Evolutionary conservation across 2,113 vertebrate species (phyloP).

Genomic region (Anhinga anhinga): DNA sequence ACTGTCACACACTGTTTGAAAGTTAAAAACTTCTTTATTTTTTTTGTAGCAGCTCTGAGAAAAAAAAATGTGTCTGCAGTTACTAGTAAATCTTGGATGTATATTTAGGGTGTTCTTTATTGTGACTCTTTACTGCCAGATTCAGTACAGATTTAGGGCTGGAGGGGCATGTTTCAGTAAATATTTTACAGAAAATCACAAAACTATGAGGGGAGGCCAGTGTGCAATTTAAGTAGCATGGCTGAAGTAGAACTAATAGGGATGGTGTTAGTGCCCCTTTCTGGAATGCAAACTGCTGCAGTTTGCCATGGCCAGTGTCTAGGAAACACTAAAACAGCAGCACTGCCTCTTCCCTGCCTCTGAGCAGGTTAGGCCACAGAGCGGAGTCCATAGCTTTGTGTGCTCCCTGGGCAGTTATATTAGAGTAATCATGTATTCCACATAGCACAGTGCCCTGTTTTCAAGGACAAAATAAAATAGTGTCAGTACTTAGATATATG

Average conservation of each 20-base stretch:
- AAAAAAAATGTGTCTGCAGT: not conserved
- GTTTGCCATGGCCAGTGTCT: not conserved
- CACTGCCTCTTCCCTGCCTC: not conserved
- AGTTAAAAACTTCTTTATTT: not conserved
- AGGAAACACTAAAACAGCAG: rapidly evolving
- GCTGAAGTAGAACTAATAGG: not conserved
- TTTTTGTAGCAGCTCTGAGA: not conserved
- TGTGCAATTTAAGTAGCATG: not conserved
- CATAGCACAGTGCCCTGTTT: not conserved
- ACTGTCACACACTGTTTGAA: not conserved
- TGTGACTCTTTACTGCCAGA: not conserved
- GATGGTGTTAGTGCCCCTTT: not conserved
- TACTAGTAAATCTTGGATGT: not conserved
- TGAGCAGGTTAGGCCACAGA: not conserved
- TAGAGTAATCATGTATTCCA: not conserved
- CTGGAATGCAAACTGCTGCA: not conserved
- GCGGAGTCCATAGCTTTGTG: not conserved
- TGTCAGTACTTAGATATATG: rapidly evolving
- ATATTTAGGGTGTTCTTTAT: not conserved
- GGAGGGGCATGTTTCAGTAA: not conserved
- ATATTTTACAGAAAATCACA: not conserved
- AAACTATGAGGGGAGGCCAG: not conserved
- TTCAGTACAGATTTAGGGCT: not conserved
- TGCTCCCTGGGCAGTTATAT: not conserved
- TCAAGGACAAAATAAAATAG: not conserved